Percentiles rank a stretch among this genome's conserved stretches.
These are phyloP conservation scores for Solenodon paradoxus DNA, from an alignment of 2,113 vertebrate genomes.

Conservation along the genomic window DNA sequence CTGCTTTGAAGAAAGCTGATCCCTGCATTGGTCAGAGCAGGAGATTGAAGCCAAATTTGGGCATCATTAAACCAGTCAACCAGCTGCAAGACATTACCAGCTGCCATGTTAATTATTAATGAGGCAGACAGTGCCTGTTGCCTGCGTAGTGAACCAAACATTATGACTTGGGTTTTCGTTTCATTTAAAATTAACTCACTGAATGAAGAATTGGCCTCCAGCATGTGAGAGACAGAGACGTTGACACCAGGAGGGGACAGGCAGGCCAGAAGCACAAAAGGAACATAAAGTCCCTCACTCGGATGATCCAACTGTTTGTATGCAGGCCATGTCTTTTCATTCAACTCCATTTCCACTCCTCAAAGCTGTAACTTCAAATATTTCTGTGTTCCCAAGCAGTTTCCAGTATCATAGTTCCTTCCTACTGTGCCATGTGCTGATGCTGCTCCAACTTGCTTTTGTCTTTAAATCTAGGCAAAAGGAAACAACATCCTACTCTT, in stretches of 20 bases:
- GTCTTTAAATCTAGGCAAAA: not conserved
- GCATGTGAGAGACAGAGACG: constrained; percentile 57
- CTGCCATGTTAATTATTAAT: constrained; percentile 77
- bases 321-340: constrained; percentile 14
- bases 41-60: constrained; percentile 41
- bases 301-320: constrained; percentile 28
- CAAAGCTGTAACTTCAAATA: not conserved
- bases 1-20: not conserved
- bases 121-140: constrained; percentile 74
- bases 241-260: constrained; percentile 51
- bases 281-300: constrained; percentile 60
- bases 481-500: not conserved
- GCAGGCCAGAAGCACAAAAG: constrained; percentile 55
- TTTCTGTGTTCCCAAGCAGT: not conserved
- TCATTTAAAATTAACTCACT: constrained; percentile 76
- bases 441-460: not conserved
- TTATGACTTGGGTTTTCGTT: constrained; percentile 73
- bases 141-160: constrained; percentile 71
- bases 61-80: constrained; percentile 69
- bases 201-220: constrained; percentile 65
- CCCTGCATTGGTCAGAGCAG: constrained; percentile 29
- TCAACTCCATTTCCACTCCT: not conserved
- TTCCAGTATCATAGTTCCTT: not conserved
- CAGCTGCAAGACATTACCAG: constrained; percentile 77
- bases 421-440: not conserved